Evolutionary conservation across 2,888 invertebrate species (phyloP).

Genomic region (Drosophila nr. medialis): DNA sequence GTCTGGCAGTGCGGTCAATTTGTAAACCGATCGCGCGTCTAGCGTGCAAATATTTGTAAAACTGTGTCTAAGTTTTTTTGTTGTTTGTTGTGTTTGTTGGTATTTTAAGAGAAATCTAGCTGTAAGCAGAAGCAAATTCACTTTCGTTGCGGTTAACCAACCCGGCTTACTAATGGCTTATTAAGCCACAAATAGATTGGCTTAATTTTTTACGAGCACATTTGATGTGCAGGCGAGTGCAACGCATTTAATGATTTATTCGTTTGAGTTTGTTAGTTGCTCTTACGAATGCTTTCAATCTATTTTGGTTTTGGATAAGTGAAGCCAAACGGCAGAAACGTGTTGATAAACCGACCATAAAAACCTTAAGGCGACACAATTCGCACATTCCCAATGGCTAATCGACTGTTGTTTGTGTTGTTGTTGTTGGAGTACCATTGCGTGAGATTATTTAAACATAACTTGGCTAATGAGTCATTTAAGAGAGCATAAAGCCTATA

Average conservation of each 20-base stretch:
- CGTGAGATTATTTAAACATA: background rate
- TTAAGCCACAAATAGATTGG: slow-evolving; percentile 75
- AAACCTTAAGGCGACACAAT: slow-evolving; percentile 50
- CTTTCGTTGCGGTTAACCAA: slow-evolving; percentile 79
- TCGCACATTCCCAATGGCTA: slow-evolving; percentile 32
- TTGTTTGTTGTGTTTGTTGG: slow-evolving; percentile 8
- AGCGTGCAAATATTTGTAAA: slow-evolving; percentile 76
- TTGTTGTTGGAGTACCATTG: background rate
- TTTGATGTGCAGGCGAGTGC: slow-evolving; percentile 69
- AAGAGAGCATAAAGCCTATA: background rate
- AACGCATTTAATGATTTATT: slow-evolving; percentile 61
- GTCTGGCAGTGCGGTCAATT: slow-evolving; percentile 38
- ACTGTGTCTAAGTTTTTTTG: slow-evolving; percentile 39
- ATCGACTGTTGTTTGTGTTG: slow-evolving; percentile 2
- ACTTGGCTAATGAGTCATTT: background rate
- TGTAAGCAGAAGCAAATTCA: slow-evolving; percentile 60
- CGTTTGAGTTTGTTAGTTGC: background rate
- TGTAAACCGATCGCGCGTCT: slow-evolving; percentile 60
- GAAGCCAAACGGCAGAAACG: slow-evolving; percentile 47
- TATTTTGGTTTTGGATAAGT: slow-evolving; percentile 24
- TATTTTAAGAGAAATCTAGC: slow-evolving; percentile 64
- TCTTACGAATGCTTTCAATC: slow-evolving; percentile 27
- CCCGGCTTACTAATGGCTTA: slow-evolving; percentile 76
- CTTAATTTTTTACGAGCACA: slow-evolving; percentile 54
- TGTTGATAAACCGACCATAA: slow-evolving; percentile 55